phyloP scores from a whole-genome alignment of 2,888 invertebrate genomes.

The Sphecodes monilicornis region DNA sequence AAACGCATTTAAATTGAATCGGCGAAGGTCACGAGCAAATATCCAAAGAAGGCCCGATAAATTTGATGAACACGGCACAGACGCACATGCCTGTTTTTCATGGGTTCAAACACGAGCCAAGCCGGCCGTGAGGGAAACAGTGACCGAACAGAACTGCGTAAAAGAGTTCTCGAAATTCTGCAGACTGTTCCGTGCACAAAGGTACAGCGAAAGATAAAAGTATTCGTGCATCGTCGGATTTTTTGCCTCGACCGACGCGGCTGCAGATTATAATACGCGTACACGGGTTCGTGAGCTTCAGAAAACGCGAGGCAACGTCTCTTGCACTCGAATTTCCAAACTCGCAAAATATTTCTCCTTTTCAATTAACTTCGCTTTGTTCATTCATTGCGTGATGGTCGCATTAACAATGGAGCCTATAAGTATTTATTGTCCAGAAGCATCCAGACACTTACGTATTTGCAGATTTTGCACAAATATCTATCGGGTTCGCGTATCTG shows the following conservation, averaged over 20 bases:
- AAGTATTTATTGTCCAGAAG: no score
- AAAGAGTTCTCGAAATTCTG: slow-evolving; percentile 68
- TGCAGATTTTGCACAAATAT: no score
- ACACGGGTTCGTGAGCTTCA: background rate
- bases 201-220: slow-evolving; percentile 29
- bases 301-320: background rate
- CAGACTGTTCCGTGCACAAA: slow-evolving; percentile 56
- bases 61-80: slow-evolving; percentile 25
- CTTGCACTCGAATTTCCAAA: background rate
- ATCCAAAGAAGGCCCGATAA: slow-evolving; percentile 44
- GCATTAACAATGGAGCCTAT: no score
- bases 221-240: slow-evolving; percentile 4
- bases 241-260: background rate
- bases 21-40: slow-evolving; percentile 38
- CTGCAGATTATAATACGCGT: background rate
- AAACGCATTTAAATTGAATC: slow-evolving; percentile 58
- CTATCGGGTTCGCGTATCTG: no score
- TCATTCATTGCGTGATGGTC: background rate
- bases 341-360: background rate
- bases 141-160: slow-evolving; percentile 50
- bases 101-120: background rate
- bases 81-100: slow-evolving; percentile 33
- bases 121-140: slow-evolving; percentile 21
- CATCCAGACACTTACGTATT: no score
- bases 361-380: background rate